Percentiles rank a stretch among this genome's conserved stretches.
Conservation (phyloP, 2,888 invertebrate species). For the Lamellibrachia satsuma region DNA sequence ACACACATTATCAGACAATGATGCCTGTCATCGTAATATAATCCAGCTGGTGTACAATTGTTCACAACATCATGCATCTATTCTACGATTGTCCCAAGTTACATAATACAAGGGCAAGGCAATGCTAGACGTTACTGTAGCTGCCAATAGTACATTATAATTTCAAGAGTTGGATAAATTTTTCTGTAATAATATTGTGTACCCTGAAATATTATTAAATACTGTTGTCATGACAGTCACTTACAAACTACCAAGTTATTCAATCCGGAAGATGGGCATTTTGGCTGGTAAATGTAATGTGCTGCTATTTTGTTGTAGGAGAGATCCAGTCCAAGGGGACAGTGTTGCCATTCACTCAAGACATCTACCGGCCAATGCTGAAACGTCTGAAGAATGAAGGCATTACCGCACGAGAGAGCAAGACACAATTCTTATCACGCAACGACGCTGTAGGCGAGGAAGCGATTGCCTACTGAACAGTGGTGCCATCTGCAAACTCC, state of each 20-base stretch:
- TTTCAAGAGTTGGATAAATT: too few relatives aligned
- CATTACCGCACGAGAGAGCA: slow-evolving; percentile 66
- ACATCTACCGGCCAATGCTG: slow-evolving; percentile 89
- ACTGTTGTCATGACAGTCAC: too few relatives aligned
- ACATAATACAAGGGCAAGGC: too few relatives aligned
- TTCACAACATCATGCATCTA: too few relatives aligned
- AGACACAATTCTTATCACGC: slow-evolving; percentile 20
- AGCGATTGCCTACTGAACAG: background rate
- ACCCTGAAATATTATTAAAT: too few relatives aligned
- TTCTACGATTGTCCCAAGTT: too few relatives aligned
- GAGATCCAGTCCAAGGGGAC: slow-evolving; percentile 97
- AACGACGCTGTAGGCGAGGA: background rate
- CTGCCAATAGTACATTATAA: too few relatives aligned
- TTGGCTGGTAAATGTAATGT: background rate
- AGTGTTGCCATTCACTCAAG: slow-evolving; percentile 88
- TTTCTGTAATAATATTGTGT: too few relatives aligned
- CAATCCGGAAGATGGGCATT: too few relatives aligned
- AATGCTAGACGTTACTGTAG: too few relatives aligned
- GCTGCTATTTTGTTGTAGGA: slow-evolving; percentile 69
- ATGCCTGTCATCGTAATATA: background rate
- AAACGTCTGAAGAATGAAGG: slow-evolving; percentile 87
- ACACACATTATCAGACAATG: background rate
- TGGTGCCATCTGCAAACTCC: background rate
- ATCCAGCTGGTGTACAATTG: too few relatives aligned
- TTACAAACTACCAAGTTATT: too few relatives aligned